Conservation (phyloP, 2,888 invertebrate genomes). For the Ctena decussata region DNA sequence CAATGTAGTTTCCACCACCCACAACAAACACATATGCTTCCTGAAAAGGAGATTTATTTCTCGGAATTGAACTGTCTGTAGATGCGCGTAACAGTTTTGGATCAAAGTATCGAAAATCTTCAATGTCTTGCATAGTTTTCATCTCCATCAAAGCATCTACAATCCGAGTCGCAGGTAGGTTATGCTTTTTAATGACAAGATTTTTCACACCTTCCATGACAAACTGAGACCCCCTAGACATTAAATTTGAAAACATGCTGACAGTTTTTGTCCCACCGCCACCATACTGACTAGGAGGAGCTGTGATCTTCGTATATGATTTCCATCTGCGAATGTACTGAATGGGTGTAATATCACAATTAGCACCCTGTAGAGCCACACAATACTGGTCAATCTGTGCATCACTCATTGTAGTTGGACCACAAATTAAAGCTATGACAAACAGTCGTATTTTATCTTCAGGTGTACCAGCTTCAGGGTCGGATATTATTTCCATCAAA, state of each 20-base stretch:
- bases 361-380: constrained; percentile 92
- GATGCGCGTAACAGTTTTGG: constrained; percentile 95
- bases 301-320: constrained; percentile 93
- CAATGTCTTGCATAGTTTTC: constrained; percentile 92
- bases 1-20: constrained; percentile 96
- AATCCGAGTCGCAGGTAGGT: constrained; percentile 96
- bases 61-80: constrained; percentile 85
- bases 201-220: constrained; percentile 99
- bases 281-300: constrained; percentile 91
- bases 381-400: constrained; percentile 95
- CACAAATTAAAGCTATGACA: constrained; percentile 95
- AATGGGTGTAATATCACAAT: constrained; percentile 95
- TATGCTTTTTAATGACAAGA: constrained; percentile 99
- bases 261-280: constrained; percentile 97
- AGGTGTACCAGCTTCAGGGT: constrained; percentile 94
- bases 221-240: constrained; percentile 98
- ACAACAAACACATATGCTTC: constrained; percentile 88
- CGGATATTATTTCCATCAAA: constrained; percentile 95
- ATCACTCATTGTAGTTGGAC: constrained; percentile 91
- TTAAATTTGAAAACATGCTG: constrained; percentile 98
- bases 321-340: constrained; percentile 98
- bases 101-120: constrained; percentile 97
- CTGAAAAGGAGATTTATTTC: constrained; percentile 85
- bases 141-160: constrained; percentile 96
- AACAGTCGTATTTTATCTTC: constrained; percentile 98